Conservation (phyloP, 2,113 vertebrate genomes). For the Nothobranchius furzeri region DNA sequence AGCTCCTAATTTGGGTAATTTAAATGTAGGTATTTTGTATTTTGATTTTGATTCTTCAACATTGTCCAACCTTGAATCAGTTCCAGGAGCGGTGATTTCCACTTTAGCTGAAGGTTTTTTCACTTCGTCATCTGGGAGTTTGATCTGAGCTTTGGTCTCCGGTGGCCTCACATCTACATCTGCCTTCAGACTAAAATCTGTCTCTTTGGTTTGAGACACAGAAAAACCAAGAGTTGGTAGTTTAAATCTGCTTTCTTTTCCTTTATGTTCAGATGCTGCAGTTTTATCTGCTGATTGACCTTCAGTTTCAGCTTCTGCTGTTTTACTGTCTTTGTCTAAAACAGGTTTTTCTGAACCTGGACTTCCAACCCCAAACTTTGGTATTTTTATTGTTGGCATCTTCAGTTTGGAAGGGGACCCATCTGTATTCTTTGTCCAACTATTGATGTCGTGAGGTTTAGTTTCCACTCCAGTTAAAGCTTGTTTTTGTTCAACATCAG, state of each 20-base stretch:
- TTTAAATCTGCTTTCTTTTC: conserved; percentile 36
- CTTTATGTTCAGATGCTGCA: conserved; percentile 1
- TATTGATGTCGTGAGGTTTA: conserved; percentile 10
- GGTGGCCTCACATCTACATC: conserved; percentile 28
- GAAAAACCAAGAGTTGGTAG: conserved; percentile 52
- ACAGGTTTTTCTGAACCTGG: no score
- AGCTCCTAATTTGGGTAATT: conserved; percentile 4
- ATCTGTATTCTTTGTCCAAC: no score
- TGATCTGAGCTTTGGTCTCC: conserved; percentile 1
- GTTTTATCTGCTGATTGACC: conserved; percentile 10
- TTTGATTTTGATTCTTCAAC: neutral
- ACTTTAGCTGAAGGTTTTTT: conserved; percentile 20
- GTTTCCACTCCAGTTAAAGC: neutral
- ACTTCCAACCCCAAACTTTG: no score
- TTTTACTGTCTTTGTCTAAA: no score
- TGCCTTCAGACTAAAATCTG: conserved; percentile 31
- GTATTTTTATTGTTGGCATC: no score
- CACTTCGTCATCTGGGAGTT: conserved; percentile 18
- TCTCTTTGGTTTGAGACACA: conserved; percentile 13
- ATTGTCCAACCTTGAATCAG: neutral
- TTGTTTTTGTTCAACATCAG: no score
- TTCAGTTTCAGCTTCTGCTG: neutral
- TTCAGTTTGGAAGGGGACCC: no score
- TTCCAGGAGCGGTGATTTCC: neutral
- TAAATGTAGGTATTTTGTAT: conserved; percentile 10